Evolutionary conservation across 2,888 invertebrate genomes (phyloP), one percentile per base, ranked within the genome.

Genomic region (Notodonta dromedarius): DNA sequence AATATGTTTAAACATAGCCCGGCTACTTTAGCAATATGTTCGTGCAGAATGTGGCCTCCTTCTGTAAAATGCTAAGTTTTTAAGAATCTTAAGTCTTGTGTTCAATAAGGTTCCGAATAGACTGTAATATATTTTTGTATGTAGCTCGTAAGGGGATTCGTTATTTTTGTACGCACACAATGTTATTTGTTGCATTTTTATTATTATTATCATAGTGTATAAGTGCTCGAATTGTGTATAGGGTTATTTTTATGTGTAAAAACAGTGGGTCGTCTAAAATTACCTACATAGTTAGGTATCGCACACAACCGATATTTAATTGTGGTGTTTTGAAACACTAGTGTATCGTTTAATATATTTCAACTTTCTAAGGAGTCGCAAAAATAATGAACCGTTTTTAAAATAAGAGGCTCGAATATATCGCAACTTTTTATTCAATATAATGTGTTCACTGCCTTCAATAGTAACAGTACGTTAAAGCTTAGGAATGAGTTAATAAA

Each of bases 401-500:
- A 56, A 56, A 4, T 24, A 56, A 56, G 13, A 42, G 12, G 13
- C 42, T 9, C 24, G 8, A 40, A 14, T 24, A 13, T 44, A 44
- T 56, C 11, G 7, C 16, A 44, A 24, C 24, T 56, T 42, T 56
- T 56, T 50, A 52, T 51, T 52, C 51, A 54, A 32, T 9, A 51
- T 42, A 35, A 8, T 24, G 44, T 13, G 24, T 56, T 56, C 56
- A 56, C 57, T 50, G 57, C 14, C 57, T 35, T 48, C 50, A 44
- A 58, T 59, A 62, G 13, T 58, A 60, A 44, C 56, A 63, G 14
- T 50, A 13, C 35, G 24, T 54, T 57, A 9, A 42, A 48, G 57
- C 50, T 12, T 44, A 52, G 13, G 40, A 63, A 24, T 24, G 39
- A 48, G 54, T 59, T 14, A 74, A 67, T 83, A 69, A 87, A 86